Base-by-base conservation (phyloP, 2,797 vertebrate genomes). In the Glyptemys insculpta region DNA sequence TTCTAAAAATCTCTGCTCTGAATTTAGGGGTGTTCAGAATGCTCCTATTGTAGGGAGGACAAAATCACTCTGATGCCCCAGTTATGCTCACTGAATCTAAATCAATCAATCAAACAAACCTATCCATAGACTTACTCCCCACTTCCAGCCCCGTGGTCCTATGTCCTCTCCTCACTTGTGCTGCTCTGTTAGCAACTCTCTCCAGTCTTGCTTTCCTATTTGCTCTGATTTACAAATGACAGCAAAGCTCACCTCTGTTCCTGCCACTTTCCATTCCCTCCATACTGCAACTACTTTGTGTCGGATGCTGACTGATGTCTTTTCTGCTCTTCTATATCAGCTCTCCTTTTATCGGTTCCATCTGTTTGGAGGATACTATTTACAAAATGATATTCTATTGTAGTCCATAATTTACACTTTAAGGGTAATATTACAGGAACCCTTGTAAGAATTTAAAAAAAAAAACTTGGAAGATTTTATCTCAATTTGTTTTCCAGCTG, bases 61-160 rank as follows among this genome's bases (percentile, higher is more conserved):
- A 5, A 37, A 29, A 1, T 23, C 25, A 0, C 5, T 0, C 3
- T 0, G 5, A 12, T 14, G 6, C 54, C 50, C 34, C 52, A 19
- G 54, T 12, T 52, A 25, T 2, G 31, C 29, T 68, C 37, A 2
- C 10, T 5, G 12, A 37, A 18, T 41, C 23, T 25, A 76, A 23
- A 29, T 65, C 5, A 76, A 2, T 21, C 12, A 50, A 14, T n/a
- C 21, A 81, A 23, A 1, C 0, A 1, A 18, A 9, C 53, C 52
- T 25, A 23, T 21, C 37, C 68, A 23, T 37, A 21, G n/a, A 41
- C 5, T 41, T 72, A 72, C 19, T 37, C 65, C 65, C 65, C 65
- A 41, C 19, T 72, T 72, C 21, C 11, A 72, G 10, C 18, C 19
- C 65, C 23, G 10, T 3, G 37, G 3, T 41, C 5, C 65, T 12